A percentile compares a stretch with the other conserved stretches of the same genome.
These are phyloP conservation scores for Tokudaia muenninki DNA, from an alignment of 2,797 vertebrate genomes.

Conservation along the genomic window DNA sequence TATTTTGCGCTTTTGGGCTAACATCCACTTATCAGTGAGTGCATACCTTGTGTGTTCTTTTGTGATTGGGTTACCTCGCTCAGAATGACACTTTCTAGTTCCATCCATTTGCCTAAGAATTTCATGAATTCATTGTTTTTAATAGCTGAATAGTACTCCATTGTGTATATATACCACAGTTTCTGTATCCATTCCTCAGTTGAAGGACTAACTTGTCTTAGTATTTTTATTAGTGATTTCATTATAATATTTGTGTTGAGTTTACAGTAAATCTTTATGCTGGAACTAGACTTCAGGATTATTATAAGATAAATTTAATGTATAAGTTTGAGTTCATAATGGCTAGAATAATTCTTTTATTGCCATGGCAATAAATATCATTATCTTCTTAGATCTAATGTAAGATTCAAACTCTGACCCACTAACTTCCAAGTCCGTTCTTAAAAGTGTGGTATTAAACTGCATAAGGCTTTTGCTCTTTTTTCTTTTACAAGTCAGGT, in stretches of 20 bases:
- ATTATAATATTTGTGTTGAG: neutral
- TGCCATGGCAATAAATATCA: conserved; percentile 24
- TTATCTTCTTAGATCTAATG: conserved; percentile 18
- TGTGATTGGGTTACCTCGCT: too few relatives aligned
- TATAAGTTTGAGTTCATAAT: conserved; percentile 53
- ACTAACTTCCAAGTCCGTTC: conserved; percentile 12
- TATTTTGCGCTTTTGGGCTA: too few relatives aligned
- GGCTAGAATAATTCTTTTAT: conserved; percentile 16
- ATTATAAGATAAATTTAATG: neutral
- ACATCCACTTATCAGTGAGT: too few relatives aligned
- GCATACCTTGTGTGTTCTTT: too few relatives aligned
- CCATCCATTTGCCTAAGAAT: too few relatives aligned
- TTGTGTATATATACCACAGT: too few relatives aligned
- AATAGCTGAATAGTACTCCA: too few relatives aligned
- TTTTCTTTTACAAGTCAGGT: neutral
- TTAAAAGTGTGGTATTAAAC: conserved; percentile 15
- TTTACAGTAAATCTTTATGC: conserved; percentile 10
- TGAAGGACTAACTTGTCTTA: neutral
- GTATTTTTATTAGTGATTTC: conserved; percentile 39
- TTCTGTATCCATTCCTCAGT: too few relatives aligned
- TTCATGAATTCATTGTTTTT: too few relatives aligned
- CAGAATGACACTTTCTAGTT: too few relatives aligned
- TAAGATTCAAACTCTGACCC: neutral
- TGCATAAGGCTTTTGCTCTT: neutral
- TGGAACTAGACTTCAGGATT: neutral